phyloP scores from a whole-genome alignment of 2,113 vertebrate genomes.

The Bothrops jararaca region DNA sequence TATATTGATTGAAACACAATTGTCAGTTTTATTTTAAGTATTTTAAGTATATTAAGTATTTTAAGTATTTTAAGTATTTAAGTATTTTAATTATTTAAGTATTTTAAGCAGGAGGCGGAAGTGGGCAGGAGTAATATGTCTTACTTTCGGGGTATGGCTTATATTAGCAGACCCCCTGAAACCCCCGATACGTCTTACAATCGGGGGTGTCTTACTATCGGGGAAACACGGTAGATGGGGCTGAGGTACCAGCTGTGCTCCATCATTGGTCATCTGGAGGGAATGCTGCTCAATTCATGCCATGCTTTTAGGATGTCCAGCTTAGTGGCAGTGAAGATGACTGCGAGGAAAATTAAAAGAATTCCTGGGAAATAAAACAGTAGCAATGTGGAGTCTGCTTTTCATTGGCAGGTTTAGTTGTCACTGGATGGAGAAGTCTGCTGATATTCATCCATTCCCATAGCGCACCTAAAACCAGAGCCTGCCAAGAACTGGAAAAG shows the following conservation, averaged over 20 bases:
- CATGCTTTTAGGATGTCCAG: not conserved
- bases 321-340: not conserved
- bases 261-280: not conserved
- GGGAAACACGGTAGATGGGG: too few relatives aligned
- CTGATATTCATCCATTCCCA: not conserved
- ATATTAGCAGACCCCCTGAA: too few relatives aligned
- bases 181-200: too few relatives aligned
- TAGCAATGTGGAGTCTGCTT: not conserved
- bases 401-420: not conserved
- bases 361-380: not conserved
- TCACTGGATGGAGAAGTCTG: conserved; percentile 4
- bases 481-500: conserved; percentile 49
- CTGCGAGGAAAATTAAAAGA: not conserved
- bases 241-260: not conserved
- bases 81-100: too few relatives aligned
- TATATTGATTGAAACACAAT: too few relatives aligned
- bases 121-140: too few relatives aligned
- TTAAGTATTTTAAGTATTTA: too few relatives aligned
- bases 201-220: too few relatives aligned
- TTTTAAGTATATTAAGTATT: too few relatives aligned
- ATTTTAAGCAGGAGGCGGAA: too few relatives aligned
- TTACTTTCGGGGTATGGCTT: too few relatives aligned
- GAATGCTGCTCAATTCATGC: not conserved
- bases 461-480: not conserved
- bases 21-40: too few relatives aligned